These are phyloP conservation scores for Lasioglossum calceatum DNA, from an alignment of 2,888 invertebrate species.

Conservation along the genomic window DNA sequence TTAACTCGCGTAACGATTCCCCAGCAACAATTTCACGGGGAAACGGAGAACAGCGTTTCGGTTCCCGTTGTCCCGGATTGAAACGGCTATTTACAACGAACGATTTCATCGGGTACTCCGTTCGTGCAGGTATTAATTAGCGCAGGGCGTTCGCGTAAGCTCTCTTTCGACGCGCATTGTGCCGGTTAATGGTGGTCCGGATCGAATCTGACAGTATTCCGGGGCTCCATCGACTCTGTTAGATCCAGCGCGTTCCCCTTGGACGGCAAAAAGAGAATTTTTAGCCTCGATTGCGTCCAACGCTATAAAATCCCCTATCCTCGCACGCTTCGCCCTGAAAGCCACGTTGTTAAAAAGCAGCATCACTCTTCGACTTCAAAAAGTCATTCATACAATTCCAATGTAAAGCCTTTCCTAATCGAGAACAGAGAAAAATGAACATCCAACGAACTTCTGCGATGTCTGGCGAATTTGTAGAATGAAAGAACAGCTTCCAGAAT, in stretches of 20 bases:
- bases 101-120: constrained; percentile 40
- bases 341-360: too few species aligned
- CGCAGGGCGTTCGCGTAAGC: constrained; percentile 65
- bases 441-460: too few species aligned
- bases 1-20: constrained; percentile 21
- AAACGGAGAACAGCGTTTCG: constrained; percentile 3
- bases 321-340: too few species aligned
- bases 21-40: constrained; percentile 11
- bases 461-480: too few species aligned
- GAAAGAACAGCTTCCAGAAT: too few species aligned
- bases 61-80: constrained; percentile 27
- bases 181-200: constrained; percentile 67
- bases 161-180: constrained; percentile 60
- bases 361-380: too few species aligned
- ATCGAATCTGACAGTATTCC: constrained; percentile 73
- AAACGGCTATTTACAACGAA: constrained; percentile 32
- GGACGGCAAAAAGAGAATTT: not conserved
- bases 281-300: not conserved
- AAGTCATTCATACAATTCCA: too few species aligned
- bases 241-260: not conserved
- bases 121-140: constrained; percentile 74
- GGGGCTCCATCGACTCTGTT: constrained; percentile 38
- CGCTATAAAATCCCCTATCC: not conserved
- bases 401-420: too few species aligned
- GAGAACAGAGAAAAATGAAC: too few species aligned